Base-by-base conservation (phyloP, 2,888 invertebrate genomes). In the Caenorhabditis zanzibari region DNA sequence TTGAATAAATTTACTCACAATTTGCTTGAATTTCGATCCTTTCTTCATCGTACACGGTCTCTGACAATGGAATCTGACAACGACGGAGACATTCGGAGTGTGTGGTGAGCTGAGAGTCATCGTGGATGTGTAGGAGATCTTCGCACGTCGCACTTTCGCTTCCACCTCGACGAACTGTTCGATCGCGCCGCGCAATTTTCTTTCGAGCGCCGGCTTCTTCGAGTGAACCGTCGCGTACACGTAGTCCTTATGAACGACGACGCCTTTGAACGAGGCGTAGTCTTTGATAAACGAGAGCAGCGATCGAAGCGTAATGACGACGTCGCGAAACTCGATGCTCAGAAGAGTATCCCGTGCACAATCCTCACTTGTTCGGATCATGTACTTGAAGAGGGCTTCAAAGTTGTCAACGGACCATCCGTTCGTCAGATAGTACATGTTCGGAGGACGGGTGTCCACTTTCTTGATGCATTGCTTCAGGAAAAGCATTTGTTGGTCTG, bases 171-270 rank as follows among this genome's bases (percentile, higher is more conserved):
- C 66, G 28, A 82, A 82, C 32, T 52, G 61, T 16, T 77, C 52
- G 12, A 79, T 47, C 0, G 58, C 47, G 6, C 82, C 82, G 0
- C 77, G 77, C 52, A 82, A 47, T 32, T 79, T 77, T n/a, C 61
- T 49, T 19, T 82, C 79, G 16, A 35, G 28, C 4, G 59, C 16
- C 10, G 64, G 52, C 73, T 69, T 82, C 54, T 52, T 79, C 28
- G 82, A 77, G 28, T 82, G 82, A 41, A 82, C 44, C 3, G 74
- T 82, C 0, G 77, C 82, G 28, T 82, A 82, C 6, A 82, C 82
- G 24, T 82, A 82, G 16, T 82, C 79, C 0, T 68, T 32, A 9
- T 82, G 61, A 14, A 82, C 63, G 9, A 9, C 35, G 32, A 64
- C 72, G 16, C 76, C 77, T 38, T 71, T 77, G 52, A 69, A 68